Conservation (phyloP, 2,113 vertebrate genomes). For the Pelmatolapia mariae region DNA sequence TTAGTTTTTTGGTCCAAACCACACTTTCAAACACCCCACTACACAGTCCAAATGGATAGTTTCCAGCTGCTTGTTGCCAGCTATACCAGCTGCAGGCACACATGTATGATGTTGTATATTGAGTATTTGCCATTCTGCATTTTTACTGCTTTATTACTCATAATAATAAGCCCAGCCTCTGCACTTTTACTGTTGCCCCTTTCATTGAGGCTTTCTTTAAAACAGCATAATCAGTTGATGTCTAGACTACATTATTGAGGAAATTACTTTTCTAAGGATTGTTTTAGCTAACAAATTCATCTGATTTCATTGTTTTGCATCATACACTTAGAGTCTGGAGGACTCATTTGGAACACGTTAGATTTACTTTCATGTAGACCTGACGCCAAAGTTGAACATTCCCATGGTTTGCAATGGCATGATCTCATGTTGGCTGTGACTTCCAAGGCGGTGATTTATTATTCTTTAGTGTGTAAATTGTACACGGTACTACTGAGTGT, state of each 20-base stretch:
- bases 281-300: neutral
- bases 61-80: slow-evolving; percentile 21
- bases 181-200: neutral
- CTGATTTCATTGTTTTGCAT: slow-evolving; percentile 33
- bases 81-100: slow-evolving; percentile 15
- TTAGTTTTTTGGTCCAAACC: neutral
- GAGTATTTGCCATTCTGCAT: slow-evolving; percentile 15
- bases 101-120: neutral
- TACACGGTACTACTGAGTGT: neutral
- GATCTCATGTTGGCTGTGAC: slow-evolving; percentile 23
- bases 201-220: slow-evolving; percentile 15
- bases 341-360: slow-evolving; percentile 36
- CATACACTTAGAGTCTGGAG: slow-evolving; percentile 1
- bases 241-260: slow-evolving; percentile 43
- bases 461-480: neutral
- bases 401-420: slow-evolving; percentile 18
- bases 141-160: slow-evolving; percentile 26
- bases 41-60: neutral
- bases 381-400: slow-evolving; percentile 15
- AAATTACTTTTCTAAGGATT: neutral
- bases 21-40: neutral
- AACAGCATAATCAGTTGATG: slow-evolving; percentile 21
- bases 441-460: neutral
- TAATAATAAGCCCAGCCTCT: slow-evolving; percentile 15
- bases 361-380: neutral